phyloP scores from a whole-genome alignment of 2,797 vertebrate species.

The Agapornis canus region DNA sequence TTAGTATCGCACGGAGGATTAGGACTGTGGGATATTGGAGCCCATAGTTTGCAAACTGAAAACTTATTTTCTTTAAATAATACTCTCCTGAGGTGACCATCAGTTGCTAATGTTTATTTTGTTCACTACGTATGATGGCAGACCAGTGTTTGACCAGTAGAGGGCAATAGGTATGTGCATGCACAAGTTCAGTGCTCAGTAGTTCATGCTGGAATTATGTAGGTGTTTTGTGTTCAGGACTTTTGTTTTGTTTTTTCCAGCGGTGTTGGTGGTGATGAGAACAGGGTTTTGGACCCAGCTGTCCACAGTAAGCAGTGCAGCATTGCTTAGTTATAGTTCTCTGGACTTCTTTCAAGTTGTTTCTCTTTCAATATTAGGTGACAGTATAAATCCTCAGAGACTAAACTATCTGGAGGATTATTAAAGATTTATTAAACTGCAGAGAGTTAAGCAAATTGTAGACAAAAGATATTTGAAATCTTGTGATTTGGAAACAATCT shows the following conservation, averaged over 20 bases:
- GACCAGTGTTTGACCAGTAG: not conserved
- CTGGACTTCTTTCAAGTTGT: not conserved
- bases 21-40: not conserved
- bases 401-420: not conserved
- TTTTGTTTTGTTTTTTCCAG: not conserved
- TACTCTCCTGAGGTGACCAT: not conserved
- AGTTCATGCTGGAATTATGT: not conserved
- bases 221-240: not conserved
- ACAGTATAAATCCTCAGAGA: not conserved
- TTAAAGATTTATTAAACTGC: not conserved
- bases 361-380: not conserved
- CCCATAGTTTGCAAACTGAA: not conserved
- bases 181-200: rapidly evolving
- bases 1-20: not conserved
- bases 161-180: not conserved
- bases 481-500: not conserved
- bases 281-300: not conserved
- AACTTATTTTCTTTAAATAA: not conserved
- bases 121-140: not conserved
- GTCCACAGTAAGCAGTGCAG: not conserved
- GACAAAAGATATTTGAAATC: not conserved
- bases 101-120: rapidly evolving
- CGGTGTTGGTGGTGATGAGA: not conserved
- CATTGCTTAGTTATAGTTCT: not conserved
- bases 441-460: not conserved